Evolutionary conservation across 2,888 invertebrate species (phyloP).

Genomic region (Dendrolimus houi): DNA sequence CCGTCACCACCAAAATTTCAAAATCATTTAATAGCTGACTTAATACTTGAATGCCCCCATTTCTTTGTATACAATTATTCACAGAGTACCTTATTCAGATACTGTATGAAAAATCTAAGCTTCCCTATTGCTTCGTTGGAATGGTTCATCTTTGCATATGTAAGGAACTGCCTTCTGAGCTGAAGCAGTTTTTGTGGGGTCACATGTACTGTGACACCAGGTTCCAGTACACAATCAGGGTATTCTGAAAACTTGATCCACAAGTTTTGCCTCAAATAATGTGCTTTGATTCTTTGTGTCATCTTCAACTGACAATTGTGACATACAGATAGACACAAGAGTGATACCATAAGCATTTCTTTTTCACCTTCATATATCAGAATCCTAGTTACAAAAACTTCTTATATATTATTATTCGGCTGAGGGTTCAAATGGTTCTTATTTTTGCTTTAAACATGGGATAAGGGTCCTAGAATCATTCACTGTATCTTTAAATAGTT

Average conservation of each 20-base stretch:
- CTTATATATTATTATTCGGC: too few relatives aligned
- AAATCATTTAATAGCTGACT: too few relatives aligned
- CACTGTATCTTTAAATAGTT: too few relatives aligned
- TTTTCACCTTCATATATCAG: too few relatives aligned
- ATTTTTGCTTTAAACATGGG: too few relatives aligned
- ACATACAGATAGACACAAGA: too few relatives aligned
- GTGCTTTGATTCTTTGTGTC: conserved; percentile 87
- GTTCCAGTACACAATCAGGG: conserved; percentile 73
- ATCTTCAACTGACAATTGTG: conserved; percentile 48
- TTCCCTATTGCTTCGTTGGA: conserved; percentile 77
- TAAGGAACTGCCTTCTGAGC: conserved; percentile 90
- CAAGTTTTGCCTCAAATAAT: conserved; percentile 86
- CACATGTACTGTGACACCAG: conserved; percentile 47
- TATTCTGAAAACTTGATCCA: conserved; percentile 81
- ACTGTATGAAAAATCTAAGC: conserved; percentile 80
- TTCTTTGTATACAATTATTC: too few relatives aligned
- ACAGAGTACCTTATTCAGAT: conserved; percentile 73
- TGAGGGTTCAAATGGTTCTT: too few relatives aligned
- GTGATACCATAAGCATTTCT: too few relatives aligned
- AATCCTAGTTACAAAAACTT: too few relatives aligned
- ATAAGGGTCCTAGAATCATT: too few relatives aligned
- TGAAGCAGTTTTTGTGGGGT: conserved; percentile 77
- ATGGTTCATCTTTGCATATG: conserved; percentile 91
- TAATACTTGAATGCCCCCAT: too few relatives aligned
- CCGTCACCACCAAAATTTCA: neutral